phyloP scores from a whole-genome alignment of 2,888 invertebrate species.

The Aspidiotus rigidus region DNA sequence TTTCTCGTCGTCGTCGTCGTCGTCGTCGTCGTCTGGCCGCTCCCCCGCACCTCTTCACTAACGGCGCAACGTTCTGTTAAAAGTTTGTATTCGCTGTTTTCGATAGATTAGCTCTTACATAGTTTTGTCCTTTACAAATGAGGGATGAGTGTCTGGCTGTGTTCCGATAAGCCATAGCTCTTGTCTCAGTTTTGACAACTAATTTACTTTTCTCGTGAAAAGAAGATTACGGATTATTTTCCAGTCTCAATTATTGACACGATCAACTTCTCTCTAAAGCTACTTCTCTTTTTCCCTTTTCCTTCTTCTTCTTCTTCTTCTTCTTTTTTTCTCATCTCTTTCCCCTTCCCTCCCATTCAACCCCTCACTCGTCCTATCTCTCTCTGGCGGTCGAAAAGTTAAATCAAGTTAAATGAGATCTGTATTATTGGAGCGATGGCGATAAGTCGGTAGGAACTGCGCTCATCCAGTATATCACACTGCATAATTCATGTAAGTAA shows the following conservation, averaged over 20 bases:
- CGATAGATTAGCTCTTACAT: constrained; percentile 32
- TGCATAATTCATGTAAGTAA: too few species aligned
- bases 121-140: constrained; percentile 32
- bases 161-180: constrained; percentile 31
- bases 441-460: too few species aligned
- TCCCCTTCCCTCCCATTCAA: not conserved
- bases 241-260: constrained; percentile 32
- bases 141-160: constrained; percentile 32
- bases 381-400: too few species aligned
- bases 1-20: constrained; percentile 16
- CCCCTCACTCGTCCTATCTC: too few species aligned
- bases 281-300: constrained; percentile 11
- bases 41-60: too few species aligned
- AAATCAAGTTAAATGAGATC: too few species aligned
- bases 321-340: constrained; percentile 22
- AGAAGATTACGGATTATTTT: constrained; percentile 33
- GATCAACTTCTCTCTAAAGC: constrained; percentile 29
- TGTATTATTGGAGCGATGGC: too few species aligned
- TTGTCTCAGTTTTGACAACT: constrained; percentile 33
- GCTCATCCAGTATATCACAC: too few species aligned
- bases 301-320: constrained; percentile 21
- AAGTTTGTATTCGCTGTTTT: constrained; percentile 32
- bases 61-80: constrained; percentile 19
- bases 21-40: not conserved
- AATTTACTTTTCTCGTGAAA: constrained; percentile 32